Evolutionary conservation across 2,797 vertebrate genomes (phyloP).

Genomic region (Apodemus agrarius): DNA sequence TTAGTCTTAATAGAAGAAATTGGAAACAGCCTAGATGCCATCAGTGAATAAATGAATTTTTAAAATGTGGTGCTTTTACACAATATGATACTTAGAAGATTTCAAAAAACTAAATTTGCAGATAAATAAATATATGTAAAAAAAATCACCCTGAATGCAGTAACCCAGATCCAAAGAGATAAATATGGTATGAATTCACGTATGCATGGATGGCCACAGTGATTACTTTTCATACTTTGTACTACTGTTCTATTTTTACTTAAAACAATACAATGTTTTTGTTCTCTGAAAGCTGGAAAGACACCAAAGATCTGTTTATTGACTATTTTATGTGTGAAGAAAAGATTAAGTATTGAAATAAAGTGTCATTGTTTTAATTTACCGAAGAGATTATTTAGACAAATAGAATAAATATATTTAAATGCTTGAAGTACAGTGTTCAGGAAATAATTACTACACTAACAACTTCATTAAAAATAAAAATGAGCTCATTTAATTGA

Average conservation of each 20-base stretch:
- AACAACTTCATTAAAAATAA: constrained; percentile 80
- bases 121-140: neutral
- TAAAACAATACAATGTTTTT: neutral
- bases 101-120: neutral
- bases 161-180: neutral
- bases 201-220: neutral
- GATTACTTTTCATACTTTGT: neutral
- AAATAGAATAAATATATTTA: constrained; percentile 63
- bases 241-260: neutral
- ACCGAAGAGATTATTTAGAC: constrained; percentile 47
- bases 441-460: constrained; percentile 66
- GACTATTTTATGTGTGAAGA: neutral
- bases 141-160: neutral
- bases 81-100: neutral
- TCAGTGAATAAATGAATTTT: neutral
- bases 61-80: neutral
- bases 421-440: constrained; percentile 49
- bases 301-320: neutral
- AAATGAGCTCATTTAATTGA: constrained; percentile 76
- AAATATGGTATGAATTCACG: neutral
- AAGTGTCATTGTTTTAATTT: constrained; percentile 62
- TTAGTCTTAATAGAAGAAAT: neutral
- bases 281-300: constrained; percentile 2
- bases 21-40: neutral
- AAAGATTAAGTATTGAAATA: constrained; percentile 30